Percentiles rank a stretch among this genome's conserved stretches.
These are phyloP conservation scores for Drosophila athabasca DNA, from an alignment of 1,140 invertebrate genomes.

Conservation along the genomic window DNA sequence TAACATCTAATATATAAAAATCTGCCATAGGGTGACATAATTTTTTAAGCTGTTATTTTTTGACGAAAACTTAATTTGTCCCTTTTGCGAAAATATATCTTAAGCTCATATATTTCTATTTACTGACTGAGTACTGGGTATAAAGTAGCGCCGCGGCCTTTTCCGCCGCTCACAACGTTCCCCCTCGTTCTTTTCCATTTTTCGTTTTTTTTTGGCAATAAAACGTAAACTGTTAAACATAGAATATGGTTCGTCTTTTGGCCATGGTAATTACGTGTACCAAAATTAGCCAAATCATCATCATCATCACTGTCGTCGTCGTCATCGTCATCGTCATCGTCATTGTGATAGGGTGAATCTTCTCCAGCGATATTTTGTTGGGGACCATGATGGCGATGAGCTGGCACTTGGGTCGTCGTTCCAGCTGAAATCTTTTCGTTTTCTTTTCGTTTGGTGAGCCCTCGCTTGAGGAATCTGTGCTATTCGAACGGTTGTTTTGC, in stretches of 20 bases:
- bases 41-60: too few species aligned
- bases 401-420: constrained; percentile 61
- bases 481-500: constrained; percentile 66
- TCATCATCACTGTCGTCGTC: not conserved
- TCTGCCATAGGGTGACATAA: too few species aligned
- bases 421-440: constrained; percentile 77
- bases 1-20: too few species aligned
- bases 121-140: too few species aligned
- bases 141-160: too few species aligned
- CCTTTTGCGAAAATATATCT: too few species aligned
- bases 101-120: too few species aligned
- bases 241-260: constrained; percentile 21
- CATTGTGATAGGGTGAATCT: constrained; percentile 7
- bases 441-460: constrained; percentile 47
- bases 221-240: constrained; percentile 49
- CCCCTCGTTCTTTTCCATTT: not conserved
- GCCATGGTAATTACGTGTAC: constrained; percentile 37
- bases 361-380: constrained; percentile 6
- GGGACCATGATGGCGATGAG: constrained; percentile 47
- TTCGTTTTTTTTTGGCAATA: constrained; percentile 35
- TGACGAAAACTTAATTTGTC: too few species aligned
- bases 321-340: too few species aligned
- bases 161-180: too few species aligned
- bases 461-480: constrained; percentile 58
- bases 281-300: constrained; percentile 28